Base-by-base conservation (phyloP, 37 sponge, comb jelly and placozoan species). In the Eunapius fragilis region DNA sequence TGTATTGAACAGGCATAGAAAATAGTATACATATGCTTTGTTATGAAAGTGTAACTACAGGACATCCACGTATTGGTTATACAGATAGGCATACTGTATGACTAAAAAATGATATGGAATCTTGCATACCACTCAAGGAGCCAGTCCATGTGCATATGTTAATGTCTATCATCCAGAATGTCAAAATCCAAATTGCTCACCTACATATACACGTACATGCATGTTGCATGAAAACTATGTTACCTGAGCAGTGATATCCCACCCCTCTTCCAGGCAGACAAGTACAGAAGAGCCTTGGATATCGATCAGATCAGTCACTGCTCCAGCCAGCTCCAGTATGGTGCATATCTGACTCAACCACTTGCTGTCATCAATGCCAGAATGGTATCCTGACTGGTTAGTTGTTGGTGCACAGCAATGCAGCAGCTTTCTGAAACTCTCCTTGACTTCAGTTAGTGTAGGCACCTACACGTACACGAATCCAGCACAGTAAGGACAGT, bases 231-330 rank as follows among this genome's bases (percentile, higher is more conserved):
- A n/a, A n/a, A n/a, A n/a, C n/a, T n/a, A n/a, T n/a, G n/a, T 30
- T 26, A 93, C 94, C 86, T 94, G 91, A 19, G 94, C 92, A 69
- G 96, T 96, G 50, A 80, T 78, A 75, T 98, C 97, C 85, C 88
- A 90, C 5, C 98, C 98, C 32, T 98, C 90, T 87, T 98, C 98
- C 68, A 98, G 88, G 49, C 89, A 90, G 3, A 98, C 86, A 72
- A 98, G 80, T 37, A 98, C 98, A 74, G 96, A 93, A 2, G 97
- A 92, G 1, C 92, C 89, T 86, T 94, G 97, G 11, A 88, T 79
- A 78, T 95, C 90, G 25, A 95, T 89, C 72, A 98, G 93, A 75
- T 94, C 96, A 49, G 93, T 96, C 49, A 96, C 86, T 31, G 98
- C 96, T 34, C 88, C 95, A 10, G 96, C 87, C 72, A 96, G 72